A percentile compares a stretch with the other conserved stretches of the same genome.
phyloP scores from a whole-genome alignment of 2,888 invertebrate genomes.

The Pandemis cinnamomeana region DNA sequence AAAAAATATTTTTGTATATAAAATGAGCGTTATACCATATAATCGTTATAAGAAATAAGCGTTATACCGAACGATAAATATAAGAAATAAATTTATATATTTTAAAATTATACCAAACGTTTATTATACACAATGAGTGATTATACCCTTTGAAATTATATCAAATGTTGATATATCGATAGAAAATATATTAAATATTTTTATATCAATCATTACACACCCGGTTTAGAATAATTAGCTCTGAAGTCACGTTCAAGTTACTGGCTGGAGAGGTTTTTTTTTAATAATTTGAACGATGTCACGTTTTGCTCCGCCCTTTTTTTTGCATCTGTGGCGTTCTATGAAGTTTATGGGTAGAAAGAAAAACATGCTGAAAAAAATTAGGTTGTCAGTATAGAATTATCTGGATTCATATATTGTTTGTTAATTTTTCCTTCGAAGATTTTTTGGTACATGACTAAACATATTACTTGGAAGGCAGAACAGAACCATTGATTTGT shows the following conservation, averaged over 20 bases:
- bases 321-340: background rate
- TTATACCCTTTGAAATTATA: too few species aligned
- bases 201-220: too few species aligned
- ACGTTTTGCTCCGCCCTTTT: background rate
- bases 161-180: too few species aligned
- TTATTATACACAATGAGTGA: too few species aligned
- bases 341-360: background rate
- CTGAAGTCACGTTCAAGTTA: background rate
- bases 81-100: too few species aligned
- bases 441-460: background rate
- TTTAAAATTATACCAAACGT: too few species aligned
- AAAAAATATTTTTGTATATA: too few species aligned
- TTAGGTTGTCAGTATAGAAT: background rate
- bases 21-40: too few species aligned
- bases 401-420: background rate
- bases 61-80: too few species aligned
- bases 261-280: background rate
- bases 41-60: too few species aligned
- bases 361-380: background rate
- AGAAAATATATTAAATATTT: too few species aligned
- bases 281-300: background rate
- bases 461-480: background rate
- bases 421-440: background rate
- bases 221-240: background rate
- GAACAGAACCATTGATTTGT: background rate